Conservation (phyloP, 2,797 vertebrate species). For the Sphaeramia orbicularis region DNA sequence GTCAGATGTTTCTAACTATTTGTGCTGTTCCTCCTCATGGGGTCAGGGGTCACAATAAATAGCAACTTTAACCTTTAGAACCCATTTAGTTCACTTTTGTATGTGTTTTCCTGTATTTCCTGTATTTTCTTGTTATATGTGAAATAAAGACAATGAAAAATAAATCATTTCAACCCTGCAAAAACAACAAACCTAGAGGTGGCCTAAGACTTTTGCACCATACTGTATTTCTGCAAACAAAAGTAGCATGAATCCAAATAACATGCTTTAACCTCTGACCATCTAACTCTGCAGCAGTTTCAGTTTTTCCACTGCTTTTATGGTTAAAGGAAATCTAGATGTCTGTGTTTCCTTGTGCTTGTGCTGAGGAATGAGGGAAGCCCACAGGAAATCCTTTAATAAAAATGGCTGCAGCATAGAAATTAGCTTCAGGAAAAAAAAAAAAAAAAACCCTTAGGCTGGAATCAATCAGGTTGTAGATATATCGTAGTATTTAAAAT, state of each 20-base stretch:
- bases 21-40: too few relatives aligned
- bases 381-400: constrained; percentile 63
- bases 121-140: too few relatives aligned
- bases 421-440: too few relatives aligned
- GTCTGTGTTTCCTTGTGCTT: constrained; percentile 31
- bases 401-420: neutral
- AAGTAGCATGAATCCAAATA: neutral
- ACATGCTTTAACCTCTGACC: neutral
- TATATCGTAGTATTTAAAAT: constrained; percentile 6
- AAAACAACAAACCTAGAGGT: too few relatives aligned
- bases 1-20: too few relatives aligned
- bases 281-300: constrained; percentile 11
- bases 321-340: constrained; percentile 22
- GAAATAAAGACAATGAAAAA: too few relatives aligned
- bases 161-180: too few relatives aligned
- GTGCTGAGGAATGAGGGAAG: constrained; percentile 45
- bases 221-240: constrained; percentile 1
- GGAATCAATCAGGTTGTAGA: constrained; percentile 5
- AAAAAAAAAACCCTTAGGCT: neutral
- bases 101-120: too few relatives aligned
- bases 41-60: too few relatives aligned
- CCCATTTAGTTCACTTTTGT: too few relatives aligned
- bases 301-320: constrained; percentile 4
- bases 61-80: too few relatives aligned
- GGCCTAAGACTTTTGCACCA: too few relatives aligned